Conservation (phyloP, 2,888 invertebrate species). For the Penaeus monodon region DNA sequence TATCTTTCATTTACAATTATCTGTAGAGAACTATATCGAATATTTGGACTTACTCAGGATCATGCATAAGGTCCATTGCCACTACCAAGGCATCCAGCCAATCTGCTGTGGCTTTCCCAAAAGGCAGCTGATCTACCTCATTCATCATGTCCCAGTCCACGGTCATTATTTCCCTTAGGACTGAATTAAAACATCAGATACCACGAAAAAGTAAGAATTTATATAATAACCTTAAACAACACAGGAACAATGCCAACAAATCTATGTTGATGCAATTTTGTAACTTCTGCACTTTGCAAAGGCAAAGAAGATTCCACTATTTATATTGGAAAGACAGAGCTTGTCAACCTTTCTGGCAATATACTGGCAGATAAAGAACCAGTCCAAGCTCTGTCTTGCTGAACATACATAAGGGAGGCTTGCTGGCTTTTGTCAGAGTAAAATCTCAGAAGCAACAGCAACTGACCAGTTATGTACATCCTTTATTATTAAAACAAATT, state of each 20-base stretch:
- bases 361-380: too few relatives aligned
- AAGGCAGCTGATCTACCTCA: constrained; percentile 69
- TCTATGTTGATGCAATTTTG: too few relatives aligned
- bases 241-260: too few relatives aligned
- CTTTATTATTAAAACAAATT: background rate
- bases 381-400: too few relatives aligned
- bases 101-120: constrained; percentile 74
- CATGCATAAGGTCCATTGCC: constrained; percentile 74
- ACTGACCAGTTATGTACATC: too few relatives aligned
- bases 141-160: constrained; percentile 77
- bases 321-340: too few relatives aligned
- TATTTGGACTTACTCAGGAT: constrained; percentile 67
- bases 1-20: background rate
- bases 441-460: too few relatives aligned
- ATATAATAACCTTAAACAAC: background rate
- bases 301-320: too few relatives aligned
- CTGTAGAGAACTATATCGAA: background rate
- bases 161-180: constrained; percentile 72
- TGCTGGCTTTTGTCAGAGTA: too few relatives aligned
- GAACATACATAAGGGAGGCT: too few relatives aligned
- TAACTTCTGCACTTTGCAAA: too few relatives aligned
- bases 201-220: background rate
- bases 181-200: constrained; percentile 10
- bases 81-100: constrained; percentile 78
- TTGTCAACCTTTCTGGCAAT: too few relatives aligned